Base-by-base conservation (phyloP, 1,140 invertebrate species). In the Heliconius hermathena region DNA sequence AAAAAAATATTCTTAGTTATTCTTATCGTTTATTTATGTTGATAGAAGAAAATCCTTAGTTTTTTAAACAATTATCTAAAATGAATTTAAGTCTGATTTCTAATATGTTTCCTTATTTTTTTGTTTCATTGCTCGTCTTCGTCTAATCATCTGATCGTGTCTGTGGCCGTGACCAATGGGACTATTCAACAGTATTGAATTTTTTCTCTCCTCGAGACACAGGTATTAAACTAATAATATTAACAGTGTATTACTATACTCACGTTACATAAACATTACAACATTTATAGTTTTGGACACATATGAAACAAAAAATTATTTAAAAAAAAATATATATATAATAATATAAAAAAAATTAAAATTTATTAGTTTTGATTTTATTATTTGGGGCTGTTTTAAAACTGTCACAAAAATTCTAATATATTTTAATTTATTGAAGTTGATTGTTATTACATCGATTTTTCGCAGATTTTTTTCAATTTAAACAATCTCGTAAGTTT, bases 151-250 rank as follows among this genome's bases (percentile, higher is more conserved):
- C 72, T 80, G 80, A 73, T 74, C 38, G 73, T 38, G 66, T 71
- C 73, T 75, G 70, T 46, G 54, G 54, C 26, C 66, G 26, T 79
- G 46, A 41, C 46, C 11, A 29, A 78, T 72, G 72, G 74, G 46
- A 26, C 18, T 36, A 76, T 49, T 81, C 86, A 84, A 82, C 87
- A 92, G 91, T 93, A 93, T 89, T 89, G 78, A 89, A 66, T 80
- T 33, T 78, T 74, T 82, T 87, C 54, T 79, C 85, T 89, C 86
- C 89, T 92, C 85, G 91, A 93, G 91, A 88, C 89, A 81, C 71
- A 90, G 91, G 91, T 92, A 91, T 60, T 71, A 26, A 49, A 71
- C 33, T 77, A 75, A 76, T 73, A 26, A 74, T 54, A 80, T 73
- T 73, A 78, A 77, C 78, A 76, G 6, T 8, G 6, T 73, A 54